A percentile compares a stretch with the other conserved stretches of the same genome.
These are phyloP conservation scores for Zophobas atratus DNA, from an alignment of 1,140 invertebrate species.

Conservation along the genomic window DNA sequence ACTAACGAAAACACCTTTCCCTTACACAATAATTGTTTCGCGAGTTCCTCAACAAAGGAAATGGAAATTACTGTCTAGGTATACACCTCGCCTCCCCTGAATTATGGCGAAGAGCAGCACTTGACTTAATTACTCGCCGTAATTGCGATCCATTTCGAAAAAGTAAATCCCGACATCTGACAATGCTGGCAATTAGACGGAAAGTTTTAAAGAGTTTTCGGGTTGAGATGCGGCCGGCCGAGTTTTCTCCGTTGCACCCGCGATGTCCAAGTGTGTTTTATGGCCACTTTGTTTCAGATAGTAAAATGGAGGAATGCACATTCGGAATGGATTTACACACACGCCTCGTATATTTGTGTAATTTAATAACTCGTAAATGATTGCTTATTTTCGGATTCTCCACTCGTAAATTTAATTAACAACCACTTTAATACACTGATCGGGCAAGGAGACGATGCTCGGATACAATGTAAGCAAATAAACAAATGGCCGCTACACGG, in stretches of 20 bases:
- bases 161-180: constrained; percentile 49
- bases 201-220: background rate
- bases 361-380: constrained; percentile 57
- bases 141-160: constrained; percentile 26
- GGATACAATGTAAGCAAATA: background rate
- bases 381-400: constrained; percentile 54
- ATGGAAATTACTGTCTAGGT: constrained; percentile 55
- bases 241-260: background rate
- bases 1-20: constrained; percentile 59
- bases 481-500: no score
- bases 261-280: constrained; percentile 32
- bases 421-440: constrained; percentile 48
- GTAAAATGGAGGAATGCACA: constrained; percentile 51
- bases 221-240: background rate
- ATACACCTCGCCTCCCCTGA: constrained; percentile 22
- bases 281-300: constrained; percentile 51
- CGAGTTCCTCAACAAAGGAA: constrained; percentile 54
- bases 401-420: constrained; percentile 55
- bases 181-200: background rate
- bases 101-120: constrained; percentile 22
- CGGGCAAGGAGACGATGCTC: constrained; percentile 5
- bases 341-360: constrained; percentile 55
- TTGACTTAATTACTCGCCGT: constrained; percentile 32
- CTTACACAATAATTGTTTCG: constrained; percentile 56
- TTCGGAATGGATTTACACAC: constrained; percentile 41